phyloP scores from a whole-genome alignment of 1,140 invertebrate genomes.

The Cataglyphis hispanica region DNA sequence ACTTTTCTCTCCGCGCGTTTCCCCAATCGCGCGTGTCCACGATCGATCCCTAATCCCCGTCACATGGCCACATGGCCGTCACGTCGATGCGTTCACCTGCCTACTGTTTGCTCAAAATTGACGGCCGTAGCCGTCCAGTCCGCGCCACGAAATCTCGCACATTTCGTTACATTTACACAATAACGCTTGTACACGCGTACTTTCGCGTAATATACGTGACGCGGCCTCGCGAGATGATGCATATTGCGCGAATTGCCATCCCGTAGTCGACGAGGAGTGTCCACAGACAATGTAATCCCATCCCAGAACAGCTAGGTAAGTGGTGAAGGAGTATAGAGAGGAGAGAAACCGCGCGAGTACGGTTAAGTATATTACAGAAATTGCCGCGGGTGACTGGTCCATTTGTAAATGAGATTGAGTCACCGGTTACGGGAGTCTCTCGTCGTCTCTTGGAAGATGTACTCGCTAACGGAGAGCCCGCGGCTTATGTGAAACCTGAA shows the following conservation, averaged over 20 bases:
- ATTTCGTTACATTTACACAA: conserved; percentile 31
- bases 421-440: conserved; percentile 54
- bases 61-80: conserved; percentile 1
- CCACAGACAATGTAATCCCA: conserved; percentile 57
- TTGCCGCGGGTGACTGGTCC: conserved; percentile 69
- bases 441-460: conserved; percentile 37
- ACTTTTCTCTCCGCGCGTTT: conserved; percentile 11
- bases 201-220: conserved; percentile 36
- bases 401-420: conserved; percentile 73
- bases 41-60: conserved; percentile 47
- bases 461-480: conserved; percentile 57
- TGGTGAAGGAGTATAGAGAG: neutral
- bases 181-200: neutral
- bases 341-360: neutral
- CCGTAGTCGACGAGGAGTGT: conserved; percentile 23
- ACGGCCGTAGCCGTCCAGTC: neutral
- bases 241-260: conserved; percentile 34
- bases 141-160: conserved; percentile 14
- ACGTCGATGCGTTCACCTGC: neutral
- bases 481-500: conserved; percentile 40
- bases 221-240: conserved; percentile 17
- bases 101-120: conserved; percentile 28
- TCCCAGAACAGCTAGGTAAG: neutral
- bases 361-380: conserved; percentile 75
- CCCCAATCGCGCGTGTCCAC: conserved; percentile 15